Conservation (phyloP, 2,797 vertebrate species). For the Danionella dracula region DNA sequence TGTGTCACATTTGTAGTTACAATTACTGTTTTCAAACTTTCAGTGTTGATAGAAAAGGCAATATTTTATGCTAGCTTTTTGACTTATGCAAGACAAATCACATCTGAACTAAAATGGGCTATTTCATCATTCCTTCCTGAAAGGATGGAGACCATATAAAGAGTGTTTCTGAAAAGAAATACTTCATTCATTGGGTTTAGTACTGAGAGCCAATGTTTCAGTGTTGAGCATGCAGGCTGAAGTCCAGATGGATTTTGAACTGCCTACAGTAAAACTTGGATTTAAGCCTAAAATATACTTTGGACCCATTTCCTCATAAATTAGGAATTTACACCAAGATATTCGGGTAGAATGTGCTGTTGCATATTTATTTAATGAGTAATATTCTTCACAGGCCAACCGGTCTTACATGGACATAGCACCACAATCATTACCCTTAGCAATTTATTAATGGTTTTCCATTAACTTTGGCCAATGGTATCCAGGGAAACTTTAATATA, state of each 20-base stretch:
- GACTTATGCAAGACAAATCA: slow-evolving; percentile 34
- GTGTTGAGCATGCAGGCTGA: slow-evolving; percentile 34
- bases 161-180: slow-evolving; percentile 49
- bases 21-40: not conserved
- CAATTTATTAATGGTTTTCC: slow-evolving; percentile 17
- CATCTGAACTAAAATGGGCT: slow-evolving; percentile 65
- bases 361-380: slow-evolving; percentile 11
- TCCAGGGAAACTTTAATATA: slow-evolving; percentile 38
- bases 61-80: slow-evolving; percentile 13
- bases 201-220: slow-evolving; percentile 36
- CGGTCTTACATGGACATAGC: too few relatives aligned
- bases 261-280: slow-evolving; percentile 27
- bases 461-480: slow-evolving; percentile 37
- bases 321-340: slow-evolving; percentile 5
- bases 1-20: slow-evolving; percentile 7
- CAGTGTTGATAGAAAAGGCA: not conserved
- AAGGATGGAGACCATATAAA: slow-evolving; percentile 45
- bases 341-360: not conserved
- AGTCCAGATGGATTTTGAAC: slow-evolving; percentile 27
- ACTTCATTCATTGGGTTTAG: slow-evolving; percentile 50
- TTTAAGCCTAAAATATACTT: slow-evolving; percentile 19
- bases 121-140: slow-evolving; percentile 57
- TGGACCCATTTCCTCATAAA: not conserved
- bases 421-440: not conserved
- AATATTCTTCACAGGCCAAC: not conserved